phyloP scores from a whole-genome alignment of 2,113 vertebrate species.

The Bungarus multicinctus region DNA sequence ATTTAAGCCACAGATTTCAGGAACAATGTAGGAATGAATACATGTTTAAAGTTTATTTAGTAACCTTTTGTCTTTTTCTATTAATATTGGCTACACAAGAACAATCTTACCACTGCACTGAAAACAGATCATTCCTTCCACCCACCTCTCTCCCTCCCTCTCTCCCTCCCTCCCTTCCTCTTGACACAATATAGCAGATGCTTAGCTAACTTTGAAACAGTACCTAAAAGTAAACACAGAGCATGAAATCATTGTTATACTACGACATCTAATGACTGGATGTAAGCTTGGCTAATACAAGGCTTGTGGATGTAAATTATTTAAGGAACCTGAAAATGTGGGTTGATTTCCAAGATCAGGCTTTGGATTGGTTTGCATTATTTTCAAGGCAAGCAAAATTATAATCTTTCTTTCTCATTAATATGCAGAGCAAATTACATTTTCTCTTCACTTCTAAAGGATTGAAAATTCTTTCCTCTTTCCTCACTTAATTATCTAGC shows the following conservation, averaged over 20 bases:
- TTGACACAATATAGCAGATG: neutral
- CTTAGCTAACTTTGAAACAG: neutral
- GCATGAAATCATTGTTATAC: neutral
- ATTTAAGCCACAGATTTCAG: neutral
- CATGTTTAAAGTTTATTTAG: neutral
- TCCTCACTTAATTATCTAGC: conserved; percentile 48
- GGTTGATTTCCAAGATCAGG: neutral
- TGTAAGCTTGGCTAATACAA: neutral
- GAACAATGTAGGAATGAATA: neutral
- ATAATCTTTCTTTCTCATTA: conserved; percentile 40
- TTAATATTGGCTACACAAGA: neutral
- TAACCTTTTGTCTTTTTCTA: neutral
- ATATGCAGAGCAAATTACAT: conserved; percentile 46
- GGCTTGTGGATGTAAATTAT: neutral
- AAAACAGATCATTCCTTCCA: neutral
- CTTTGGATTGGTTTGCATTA: conserved; percentile 31
- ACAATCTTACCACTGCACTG: too few relatives aligned
- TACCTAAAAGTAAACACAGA: neutral
- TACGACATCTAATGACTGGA: neutral
- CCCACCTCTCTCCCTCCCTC: neutral
- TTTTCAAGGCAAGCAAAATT: conserved; percentile 19
- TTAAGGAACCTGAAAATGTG: conserved; percentile 17
- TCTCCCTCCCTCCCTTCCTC: neutral
- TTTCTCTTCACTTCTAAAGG: conserved; percentile 27
- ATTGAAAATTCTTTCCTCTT: conserved; percentile 33